Percentiles rank a stretch among this genome's conserved stretches.
phyloP scores from a whole-genome alignment of 2,888 invertebrate species.

The Xestia xanthographa region DNA sequence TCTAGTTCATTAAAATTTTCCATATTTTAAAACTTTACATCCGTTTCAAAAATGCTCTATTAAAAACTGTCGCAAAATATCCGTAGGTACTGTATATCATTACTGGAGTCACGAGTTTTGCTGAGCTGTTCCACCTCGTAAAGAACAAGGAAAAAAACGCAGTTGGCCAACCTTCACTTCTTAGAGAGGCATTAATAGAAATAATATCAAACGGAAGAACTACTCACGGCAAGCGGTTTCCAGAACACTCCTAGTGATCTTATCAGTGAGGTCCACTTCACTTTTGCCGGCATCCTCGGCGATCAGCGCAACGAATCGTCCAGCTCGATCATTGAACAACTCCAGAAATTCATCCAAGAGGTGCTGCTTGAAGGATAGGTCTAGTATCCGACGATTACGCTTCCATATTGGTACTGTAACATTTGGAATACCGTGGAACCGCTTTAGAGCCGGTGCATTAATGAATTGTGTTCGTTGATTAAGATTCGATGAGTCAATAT shows the following conservation, averaged over 20 bases:
- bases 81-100: too few relatives aligned
- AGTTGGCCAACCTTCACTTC: neutral
- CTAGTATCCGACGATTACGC: slow-evolving; percentile 58
- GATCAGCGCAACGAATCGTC: slow-evolving; percentile 34
- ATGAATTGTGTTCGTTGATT: too few relatives aligned
- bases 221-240: slow-evolving; percentile 66
- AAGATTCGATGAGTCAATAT: too few relatives aligned
- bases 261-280: slow-evolving; percentile 52
- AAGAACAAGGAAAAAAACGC: neutral
- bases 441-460: too few relatives aligned
- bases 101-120: neutral
- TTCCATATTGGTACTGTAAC: slow-evolving; percentile 66
- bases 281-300: slow-evolving; percentile 46
- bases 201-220: neutral
- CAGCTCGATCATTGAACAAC: slow-evolving; percentile 62
- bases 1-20: neutral
- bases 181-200: too few relatives aligned
- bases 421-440: neutral
- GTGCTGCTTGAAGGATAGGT: slow-evolving; percentile 62
- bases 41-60: neutral
- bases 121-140: neutral
- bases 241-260: slow-evolving; percentile 55
- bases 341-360: slow-evolving; percentile 60
- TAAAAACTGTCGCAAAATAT: neutral
- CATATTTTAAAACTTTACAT: neutral